Evolutionary conservation across 2,113 vertebrate species (phyloP), one percentile per base, ranked within the genome.

Genomic region (Vimba vimba): DNA sequence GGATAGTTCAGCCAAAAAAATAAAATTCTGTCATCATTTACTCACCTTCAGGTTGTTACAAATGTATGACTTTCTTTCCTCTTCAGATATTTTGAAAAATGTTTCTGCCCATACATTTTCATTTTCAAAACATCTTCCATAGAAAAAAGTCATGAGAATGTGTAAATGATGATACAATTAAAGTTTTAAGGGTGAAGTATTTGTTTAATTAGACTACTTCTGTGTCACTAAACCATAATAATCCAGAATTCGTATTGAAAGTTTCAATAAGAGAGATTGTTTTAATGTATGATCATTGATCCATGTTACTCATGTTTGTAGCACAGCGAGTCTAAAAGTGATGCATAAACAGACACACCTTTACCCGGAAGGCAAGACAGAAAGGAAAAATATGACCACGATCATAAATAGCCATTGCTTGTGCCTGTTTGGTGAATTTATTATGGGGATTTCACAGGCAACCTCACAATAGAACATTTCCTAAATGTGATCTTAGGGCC

Each of bases 391-490:
- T 57, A 91, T 89, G 92, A 93, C 92, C 92, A 60, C 43, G 92
- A 92, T 94, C 90, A 90, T 92, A 91, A 94, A 94, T 93, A 93
- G 92, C 93, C 93, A 93, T 92, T 93, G 90, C 93, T 92, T 93
- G 92, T 93, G 93, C 92, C 94, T 91, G 93, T 91, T 94, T 93
- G 91, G 89, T 93, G 87, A 92, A 95, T 91, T 92, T 94, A 95
- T 94, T 94, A 95, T 94, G 93, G 94, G 94, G 94, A 95, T 95
- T 95, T 95, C 93, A 94, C 94, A 93, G 92, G 91, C 92, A 94
- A 93, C 94, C 93, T 91, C 91, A 95, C 95, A 95, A 94, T 94
- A 93, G 93, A 92, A 95, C 92, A 91, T 94, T 94, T 94, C 60
- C 91, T 92, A 95, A 94, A 95, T 94, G 93, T 95, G 94, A 94